Evolutionary conservation across 2,888 invertebrate species (phyloP), one percentile per base, ranked within the genome.

Genomic region (Drosophila meridionalis): DNA sequence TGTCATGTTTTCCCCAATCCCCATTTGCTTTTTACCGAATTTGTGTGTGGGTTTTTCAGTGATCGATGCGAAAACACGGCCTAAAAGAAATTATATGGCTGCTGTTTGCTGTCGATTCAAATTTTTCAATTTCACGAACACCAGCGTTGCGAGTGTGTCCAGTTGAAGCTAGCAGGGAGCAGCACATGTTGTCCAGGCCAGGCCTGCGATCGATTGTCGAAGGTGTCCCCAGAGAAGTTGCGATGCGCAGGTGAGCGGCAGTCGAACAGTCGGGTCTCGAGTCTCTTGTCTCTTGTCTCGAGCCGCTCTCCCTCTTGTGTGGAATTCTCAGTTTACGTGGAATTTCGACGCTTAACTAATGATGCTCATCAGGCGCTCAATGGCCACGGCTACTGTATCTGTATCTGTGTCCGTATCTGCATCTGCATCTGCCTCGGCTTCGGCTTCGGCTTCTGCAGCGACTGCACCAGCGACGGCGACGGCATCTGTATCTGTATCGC

Each of bases 321-420:
- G 70, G 76, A 58, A 68, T 77, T 73, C 55, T 70, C 79, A 61
- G 67, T 66, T 90, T 91, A 91, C 82, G 76, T 82, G 87, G 90
- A 92, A 91, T 91, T 86, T 82, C 80, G 86, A 82, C 82, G 80
- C 82, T 82, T 78, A 90, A 92, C 87, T 91, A 91, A 91, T 91
- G 90, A 91, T 79, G 83, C 78, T 91, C 83, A 90, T 91, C 88
- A 90, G 87, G 80, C 69, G 77, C 76, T 88, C 80, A 82, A 82
- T 82, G 61, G 61, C 38, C 43, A 45, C 60, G 69, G 85, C 87
- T 88, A 89, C 90, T 83, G 89, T 82, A 78, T 81, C 76, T 42
- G 56, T 14, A 40, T 43, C 69, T 3, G 47, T 34, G 47, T 38
- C 48, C 47, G 42, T 40, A 60, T 50, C 32, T 47, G 59, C 67